Base-by-base conservation (phyloP, 2,797 vertebrate species). In the Cyclopterus lumpus region DNA sequence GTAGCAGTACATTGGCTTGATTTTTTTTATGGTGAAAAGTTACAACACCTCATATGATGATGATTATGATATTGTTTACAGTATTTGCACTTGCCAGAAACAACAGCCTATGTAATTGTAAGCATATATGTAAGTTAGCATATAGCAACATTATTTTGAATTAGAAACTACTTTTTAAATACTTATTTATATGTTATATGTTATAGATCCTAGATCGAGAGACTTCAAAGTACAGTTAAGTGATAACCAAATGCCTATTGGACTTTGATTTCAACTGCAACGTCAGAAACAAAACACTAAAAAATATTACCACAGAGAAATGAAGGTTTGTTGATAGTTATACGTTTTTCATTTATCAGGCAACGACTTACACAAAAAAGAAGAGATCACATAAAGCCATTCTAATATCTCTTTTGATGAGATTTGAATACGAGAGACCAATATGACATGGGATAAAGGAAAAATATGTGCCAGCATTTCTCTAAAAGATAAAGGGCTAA, bases 391-490 rank as follows among this genome's bases (percentile, higher is more conserved):
- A 86, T 60, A 84, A 85, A 85, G 67, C 75, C 76, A 67, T 67
- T 34, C 49, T 80, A 57, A 54, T 73, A 71, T 79, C 68, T 83
- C 77, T 79, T 82, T 86, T 89, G 18, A 86, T 51, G 54, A 69
- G 49, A 77, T 85, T 57, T 73, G 73, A 88, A 82, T 84, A 68
- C 1, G 11, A 74, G 64, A 84, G 73, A 69, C 61, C 46, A 82
- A 81, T 73, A 82, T 88, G 62, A 90, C 89, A 88, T 80, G 48
- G 82, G 62, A 91, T 85, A 80, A 85, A 87, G 51, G 64, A 75
- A 74, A 89, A 86, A 85, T 89, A 89, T 87, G 61, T 86, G 70
- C 75, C 67, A 88, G 77, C 69, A 73, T 86, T 84, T 88, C 75
- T 86, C 12, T 72, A 46, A 84, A 81, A 88, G 74, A 90, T 85